Evolutionary conservation across 2,888 invertebrate genomes (phyloP), one percentile per base, ranked within the genome.

Genomic region (Athalia cordata): DNA sequence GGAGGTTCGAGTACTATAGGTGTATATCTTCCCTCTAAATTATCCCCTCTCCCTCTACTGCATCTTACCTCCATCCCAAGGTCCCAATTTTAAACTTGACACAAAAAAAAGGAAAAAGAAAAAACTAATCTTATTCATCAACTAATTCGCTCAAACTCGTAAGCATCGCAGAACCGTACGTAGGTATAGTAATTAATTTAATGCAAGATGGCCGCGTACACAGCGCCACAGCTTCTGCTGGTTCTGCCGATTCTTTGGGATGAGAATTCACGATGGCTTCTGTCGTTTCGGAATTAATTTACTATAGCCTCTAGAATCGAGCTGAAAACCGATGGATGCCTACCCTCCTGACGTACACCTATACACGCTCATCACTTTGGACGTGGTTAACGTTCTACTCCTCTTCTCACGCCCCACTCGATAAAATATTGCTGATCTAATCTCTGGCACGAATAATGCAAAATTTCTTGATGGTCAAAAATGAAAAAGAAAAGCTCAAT

Each of bases 211-310:
- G 68, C 52, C 29, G 29, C 52, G 52, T 29, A 29, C 29, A 29
- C 5, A 11, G 1, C 62, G 3, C 29, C 29, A 2, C 29, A 29
- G 29, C n/a, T 2, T 5, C 43, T 9, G 4, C 62, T 45, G 0
- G 0, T 43, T 9, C 43, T 15, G 15, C 11, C 1, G 45, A 0
- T 47, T 64, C 29, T n/a, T 9, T 64, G 6, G 59, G 59, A 59
- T 72, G 55, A 43, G 72, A 29, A 72, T 72, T 72, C 72, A 47
- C 72, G 72, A 59, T 59, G 72, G 29, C 29, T 29, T 72, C 59
- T 47, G 13, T 45, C 72, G 72, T n/a, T 49, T 13, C 72, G 72
- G 59, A 72, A 72, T 72, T 72, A 59, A 72, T 72, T 59, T 4
- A 29, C 59, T 49, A 29, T 29, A 3, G 59, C 13, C 59, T 45